Evolutionary conservation across 2,113 vertebrate species (phyloP).

Genomic region (Oryzias celebensis): DNA sequence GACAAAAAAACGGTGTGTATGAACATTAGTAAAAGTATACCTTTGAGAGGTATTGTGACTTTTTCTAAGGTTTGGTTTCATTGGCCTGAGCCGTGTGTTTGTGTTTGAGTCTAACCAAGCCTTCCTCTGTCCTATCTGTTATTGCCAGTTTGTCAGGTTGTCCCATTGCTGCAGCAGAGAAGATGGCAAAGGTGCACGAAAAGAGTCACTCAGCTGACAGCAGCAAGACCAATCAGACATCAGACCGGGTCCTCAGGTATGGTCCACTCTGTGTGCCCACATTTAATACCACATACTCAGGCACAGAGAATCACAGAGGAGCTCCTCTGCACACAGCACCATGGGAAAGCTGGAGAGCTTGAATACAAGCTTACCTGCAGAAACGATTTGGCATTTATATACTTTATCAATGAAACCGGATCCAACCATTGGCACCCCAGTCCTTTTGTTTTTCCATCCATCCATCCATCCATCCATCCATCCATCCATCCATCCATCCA

Average conservation of each 20-base stretch:
- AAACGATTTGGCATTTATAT: too few species aligned
- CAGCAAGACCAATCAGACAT: slow-evolving; percentile 93
- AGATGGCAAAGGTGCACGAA: slow-evolving; percentile 96
- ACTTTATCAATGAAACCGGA: too few species aligned
- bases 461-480: too few species aligned
- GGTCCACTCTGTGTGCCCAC: neutral
- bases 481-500: too few species aligned
- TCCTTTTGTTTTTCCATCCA: too few species aligned
- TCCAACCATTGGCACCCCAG: too few species aligned
- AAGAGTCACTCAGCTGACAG: slow-evolving; percentile 88
- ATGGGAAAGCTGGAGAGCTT: too few species aligned
- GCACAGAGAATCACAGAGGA: too few species aligned
- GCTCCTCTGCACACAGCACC: too few species aligned
- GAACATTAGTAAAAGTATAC: too few species aligned
- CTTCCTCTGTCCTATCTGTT: slow-evolving; percentile 23
- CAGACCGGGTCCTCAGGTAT: slow-evolving; percentile 98
- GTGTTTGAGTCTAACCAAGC: neutral
- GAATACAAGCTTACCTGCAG: too few species aligned
- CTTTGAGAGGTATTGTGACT: neutral
- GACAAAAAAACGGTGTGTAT: too few species aligned
- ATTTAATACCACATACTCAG: neutral
- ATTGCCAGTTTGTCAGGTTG: slow-evolving; percentile 93
- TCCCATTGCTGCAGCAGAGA: slow-evolving; percentile 97
- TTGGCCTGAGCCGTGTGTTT: slow-evolving; percentile 36
- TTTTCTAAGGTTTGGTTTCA: neutral